A percentile compares a stretch with the other conserved stretches of the same genome.
Conservation (phyloP, 2,888 invertebrate genomes). For the Eupithecia inturbata region DNA sequence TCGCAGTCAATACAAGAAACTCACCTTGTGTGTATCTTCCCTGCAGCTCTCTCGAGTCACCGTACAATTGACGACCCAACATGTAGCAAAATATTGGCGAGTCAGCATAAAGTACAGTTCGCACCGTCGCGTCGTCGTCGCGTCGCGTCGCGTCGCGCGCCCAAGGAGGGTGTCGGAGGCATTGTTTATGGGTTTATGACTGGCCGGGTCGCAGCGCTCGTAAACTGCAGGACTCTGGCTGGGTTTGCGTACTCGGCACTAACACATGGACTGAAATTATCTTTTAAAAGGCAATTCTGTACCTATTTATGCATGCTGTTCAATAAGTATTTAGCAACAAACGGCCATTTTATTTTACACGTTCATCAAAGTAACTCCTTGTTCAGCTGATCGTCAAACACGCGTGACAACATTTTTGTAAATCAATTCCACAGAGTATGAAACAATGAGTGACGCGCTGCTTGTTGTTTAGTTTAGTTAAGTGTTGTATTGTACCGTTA, state of each 20-base stretch:
- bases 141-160: no score
- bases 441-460: no score
- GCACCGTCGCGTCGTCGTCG: no score
- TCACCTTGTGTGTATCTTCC: conserved; percentile 9
- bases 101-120: conserved; percentile 34
- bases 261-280: not conserved
- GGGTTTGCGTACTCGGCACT: not conserved
- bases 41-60: conserved; percentile 15
- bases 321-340: not conserved
- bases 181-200: conserved; percentile 38
- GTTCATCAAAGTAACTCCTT: not conserved
- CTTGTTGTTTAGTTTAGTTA: not conserved
- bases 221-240: conserved; percentile 1
- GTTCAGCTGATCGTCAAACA: not conserved
- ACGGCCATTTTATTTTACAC: not conserved
- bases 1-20: not conserved
- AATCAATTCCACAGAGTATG: no score
- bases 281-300: not conserved
- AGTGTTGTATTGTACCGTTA: not conserved
- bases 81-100: conserved; percentile 37
- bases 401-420: no score
- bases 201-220: not conserved
- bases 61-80: conserved; percentile 36
- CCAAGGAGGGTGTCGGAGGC: conserved; percentile 21
- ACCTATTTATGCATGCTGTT: not conserved